Percentiles rank a stretch among this genome's conserved stretches.
Conservation (phyloP, 2,797 vertebrate species). For the Heteromormyrus szaboi region DNA sequence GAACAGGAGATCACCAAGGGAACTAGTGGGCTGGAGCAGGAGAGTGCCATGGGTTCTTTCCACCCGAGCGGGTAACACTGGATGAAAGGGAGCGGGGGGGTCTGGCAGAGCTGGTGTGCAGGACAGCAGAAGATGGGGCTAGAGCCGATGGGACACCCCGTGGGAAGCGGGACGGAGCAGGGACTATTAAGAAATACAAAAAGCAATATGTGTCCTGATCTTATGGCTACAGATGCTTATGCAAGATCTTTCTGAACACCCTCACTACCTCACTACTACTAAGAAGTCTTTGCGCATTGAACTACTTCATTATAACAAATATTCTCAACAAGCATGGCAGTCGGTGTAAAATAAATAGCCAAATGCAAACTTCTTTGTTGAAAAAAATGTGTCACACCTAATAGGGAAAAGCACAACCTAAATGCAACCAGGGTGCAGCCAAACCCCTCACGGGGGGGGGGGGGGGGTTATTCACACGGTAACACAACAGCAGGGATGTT, state of each 20-base stretch:
- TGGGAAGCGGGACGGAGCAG: neutral
- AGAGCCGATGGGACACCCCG: neutral
- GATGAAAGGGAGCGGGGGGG: neutral
- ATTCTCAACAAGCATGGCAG: neutral
- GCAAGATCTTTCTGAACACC: neutral
- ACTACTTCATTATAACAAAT: conserved; percentile 8
- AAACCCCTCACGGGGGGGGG: too few relatives aligned
- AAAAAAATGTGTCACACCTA: neutral
- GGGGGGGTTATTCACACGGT: too few relatives aligned
- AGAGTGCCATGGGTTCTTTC: neutral
- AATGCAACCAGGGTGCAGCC: too few relatives aligned
- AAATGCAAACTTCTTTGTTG: neutral
- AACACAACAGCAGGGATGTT: too few relatives aligned
- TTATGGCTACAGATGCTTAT: neutral
- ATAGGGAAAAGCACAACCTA: too few relatives aligned
- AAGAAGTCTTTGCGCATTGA: neutral
- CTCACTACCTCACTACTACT: neutral
- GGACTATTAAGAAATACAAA: too few relatives aligned
- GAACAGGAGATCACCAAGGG: neutral
- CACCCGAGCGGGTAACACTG: neutral
- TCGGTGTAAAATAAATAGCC: neutral
- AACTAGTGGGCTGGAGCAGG: neutral
- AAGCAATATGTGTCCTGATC: too few relatives aligned
- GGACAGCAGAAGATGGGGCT: neutral
- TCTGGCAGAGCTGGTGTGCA: neutral